Conservation (phyloP, 1,140 invertebrate genomes). For the Eumeta japonica region DNA sequence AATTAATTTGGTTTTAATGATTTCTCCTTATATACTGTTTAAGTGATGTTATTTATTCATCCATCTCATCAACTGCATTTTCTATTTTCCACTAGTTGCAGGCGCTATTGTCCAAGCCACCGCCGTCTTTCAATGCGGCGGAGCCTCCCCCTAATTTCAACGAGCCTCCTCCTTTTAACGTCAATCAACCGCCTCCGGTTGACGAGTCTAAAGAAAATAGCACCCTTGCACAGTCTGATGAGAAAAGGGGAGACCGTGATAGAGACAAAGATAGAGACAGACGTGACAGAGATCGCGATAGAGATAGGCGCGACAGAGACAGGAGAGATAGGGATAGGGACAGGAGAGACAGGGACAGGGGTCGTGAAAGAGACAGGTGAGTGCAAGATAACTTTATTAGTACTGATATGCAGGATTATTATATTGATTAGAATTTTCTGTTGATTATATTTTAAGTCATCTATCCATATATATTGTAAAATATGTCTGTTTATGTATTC, state of each 20-base stretch:
- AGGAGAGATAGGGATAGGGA: conserved; percentile 6
- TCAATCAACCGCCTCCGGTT: conserved; percentile 21
- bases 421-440: no score
- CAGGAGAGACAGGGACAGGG: conserved; percentile 7
- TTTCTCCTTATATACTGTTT: no score
- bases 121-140: conserved; percentile 42
- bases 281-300: conserved; percentile 2
- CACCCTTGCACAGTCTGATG: no score
- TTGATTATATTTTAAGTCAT: no score
- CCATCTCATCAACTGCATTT: background rate
- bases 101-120: conserved; percentile 46
- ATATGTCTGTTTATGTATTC: no score
- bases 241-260: conserved; percentile 26
- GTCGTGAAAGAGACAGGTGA: conserved; percentile 7
- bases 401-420: no score
- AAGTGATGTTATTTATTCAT: background rate
- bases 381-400: background rate
- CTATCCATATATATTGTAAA: no score
- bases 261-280: conserved; percentile 15
- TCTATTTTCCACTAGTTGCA: conserved; percentile 32
- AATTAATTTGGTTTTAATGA: no score
- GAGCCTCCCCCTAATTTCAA: conserved; percentile 47
- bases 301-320: conserved; percentile 13
- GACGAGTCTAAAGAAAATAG: conserved; percentile 7
- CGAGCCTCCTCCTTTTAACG: conserved; percentile 23